Percentiles rank a stretch among this genome's conserved stretches.
Evolutionary conservation across 2,797 vertebrate species (phyloP).

Genomic region (Sarcophilus harrisii): DNA sequence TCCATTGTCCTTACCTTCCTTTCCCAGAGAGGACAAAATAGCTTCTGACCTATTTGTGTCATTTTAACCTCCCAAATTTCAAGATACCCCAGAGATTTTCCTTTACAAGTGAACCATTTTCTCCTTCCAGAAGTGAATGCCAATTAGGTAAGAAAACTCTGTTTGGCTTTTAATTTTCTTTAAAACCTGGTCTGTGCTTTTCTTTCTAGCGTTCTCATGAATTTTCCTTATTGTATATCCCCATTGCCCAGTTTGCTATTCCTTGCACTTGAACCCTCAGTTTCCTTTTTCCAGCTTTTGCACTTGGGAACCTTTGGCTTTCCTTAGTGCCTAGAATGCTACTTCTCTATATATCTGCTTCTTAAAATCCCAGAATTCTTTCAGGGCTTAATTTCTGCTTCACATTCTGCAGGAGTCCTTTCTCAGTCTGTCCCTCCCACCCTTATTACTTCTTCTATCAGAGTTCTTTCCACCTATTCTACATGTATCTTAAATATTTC

Average conservation of each 20-base stretch:
- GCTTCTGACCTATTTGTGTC: not conserved
- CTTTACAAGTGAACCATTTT: not conserved
- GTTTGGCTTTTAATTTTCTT: not conserved
- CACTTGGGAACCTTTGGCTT: not conserved
- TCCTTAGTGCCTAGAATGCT: not conserved
- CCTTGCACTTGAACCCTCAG: not conserved
- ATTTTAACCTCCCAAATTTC: not conserved
- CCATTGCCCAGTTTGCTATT: not conserved
- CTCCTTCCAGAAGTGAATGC: not conserved
- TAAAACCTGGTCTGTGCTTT: not conserved
- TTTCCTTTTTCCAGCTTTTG: not conserved
- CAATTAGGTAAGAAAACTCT: not conserved
- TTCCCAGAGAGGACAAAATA: not conserved
- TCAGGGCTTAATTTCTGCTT: not conserved
- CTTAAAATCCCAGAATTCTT: not conserved
- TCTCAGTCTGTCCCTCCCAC: not conserved
- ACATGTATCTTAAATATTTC: not conserved
- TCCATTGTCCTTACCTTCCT: not conserved
- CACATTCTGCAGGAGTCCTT: not conserved
- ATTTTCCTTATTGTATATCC: not conserved
- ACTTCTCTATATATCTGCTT: not conserved
- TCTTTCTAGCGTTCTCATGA: not conserved
- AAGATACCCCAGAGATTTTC: not conserved
- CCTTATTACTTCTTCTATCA: not conserved
- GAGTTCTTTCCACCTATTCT: not conserved